phyloP scores from a whole-genome alignment of 2,888 invertebrate species.

The Diarsia dahlii region DNA sequence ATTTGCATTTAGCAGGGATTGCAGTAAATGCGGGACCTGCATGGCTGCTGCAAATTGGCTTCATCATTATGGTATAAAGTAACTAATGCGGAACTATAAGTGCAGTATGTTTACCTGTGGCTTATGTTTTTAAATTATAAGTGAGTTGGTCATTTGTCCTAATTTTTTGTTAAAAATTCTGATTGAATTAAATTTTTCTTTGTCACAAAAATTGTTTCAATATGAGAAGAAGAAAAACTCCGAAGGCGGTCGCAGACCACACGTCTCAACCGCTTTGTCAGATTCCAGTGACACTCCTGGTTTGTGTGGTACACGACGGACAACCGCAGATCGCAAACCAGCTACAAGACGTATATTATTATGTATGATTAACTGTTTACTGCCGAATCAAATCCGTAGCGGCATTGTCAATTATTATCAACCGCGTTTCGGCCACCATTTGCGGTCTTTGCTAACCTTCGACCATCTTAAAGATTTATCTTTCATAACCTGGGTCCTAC shows the following conservation, averaged over 20 bases:
- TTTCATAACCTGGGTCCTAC: neutral
- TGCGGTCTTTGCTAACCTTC: neutral
- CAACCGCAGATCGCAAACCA: neutral
- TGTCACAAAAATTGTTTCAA: neutral
- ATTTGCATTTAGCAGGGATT: constrained; percentile 67
- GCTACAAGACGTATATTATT: neutral
- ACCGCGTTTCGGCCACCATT: neutral
- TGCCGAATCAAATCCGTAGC: neutral
- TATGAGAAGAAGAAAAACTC: neutral
- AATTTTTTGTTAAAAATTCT: no score
- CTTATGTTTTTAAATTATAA: neutral
- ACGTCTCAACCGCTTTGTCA: neutral
- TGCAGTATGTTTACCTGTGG: neutral
- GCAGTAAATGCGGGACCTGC: constrained; percentile 51
- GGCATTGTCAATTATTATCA: neutral
- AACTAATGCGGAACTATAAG: constrained; percentile 7
- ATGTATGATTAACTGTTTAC: neutral
- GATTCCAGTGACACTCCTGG: neutral
- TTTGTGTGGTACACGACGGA: neutral
- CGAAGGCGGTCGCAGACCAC: neutral
- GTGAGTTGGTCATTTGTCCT: neutral
- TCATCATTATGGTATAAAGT: constrained; percentile 36
- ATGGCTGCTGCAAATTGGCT: constrained; percentile 42
- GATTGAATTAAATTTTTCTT: no score
- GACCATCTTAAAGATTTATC: neutral